A percentile compares a stretch with the other conserved stretches of the same genome.
phyloP scores from a whole-genome alignment of 2,113 vertebrate species.

The Lichenostomus cassidix region DNA sequence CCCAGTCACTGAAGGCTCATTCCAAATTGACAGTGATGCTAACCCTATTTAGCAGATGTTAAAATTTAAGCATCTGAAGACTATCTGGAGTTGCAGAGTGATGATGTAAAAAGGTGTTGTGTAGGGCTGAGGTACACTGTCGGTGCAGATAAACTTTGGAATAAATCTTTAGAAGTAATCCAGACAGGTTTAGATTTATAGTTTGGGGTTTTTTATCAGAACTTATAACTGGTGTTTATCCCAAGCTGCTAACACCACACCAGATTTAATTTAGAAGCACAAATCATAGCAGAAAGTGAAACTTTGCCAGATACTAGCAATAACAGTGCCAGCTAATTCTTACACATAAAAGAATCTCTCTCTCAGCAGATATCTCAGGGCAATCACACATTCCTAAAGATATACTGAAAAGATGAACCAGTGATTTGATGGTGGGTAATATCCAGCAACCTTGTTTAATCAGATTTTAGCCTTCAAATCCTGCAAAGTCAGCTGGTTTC shows the following conservation, averaged over 20 bases:
- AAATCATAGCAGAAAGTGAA: slow-evolving; percentile 22
- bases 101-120: not conserved
- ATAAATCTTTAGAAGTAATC: not conserved
- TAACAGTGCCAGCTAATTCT: slow-evolving; percentile 15
- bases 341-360: not conserved
- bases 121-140: not conserved
- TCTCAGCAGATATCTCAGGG: slow-evolving; percentile 4
- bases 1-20: not conserved
- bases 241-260: not conserved
- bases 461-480: slow-evolving; percentile 25
- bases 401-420: not conserved
- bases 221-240: not conserved
- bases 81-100: not conserved
- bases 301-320: not conserved
- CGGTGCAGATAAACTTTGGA: not conserved
- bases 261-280: slow-evolving; percentile 45
- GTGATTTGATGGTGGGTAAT: slow-evolving; percentile 9
- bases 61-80: not conserved
- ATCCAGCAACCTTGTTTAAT: slow-evolving; percentile 25
- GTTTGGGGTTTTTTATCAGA: not conserved
- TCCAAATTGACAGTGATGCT: slow-evolving; percentile 42
- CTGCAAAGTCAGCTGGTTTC: slow-evolving; percentile 33
- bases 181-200: not conserved
- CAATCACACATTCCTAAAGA: not conserved
- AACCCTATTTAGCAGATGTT: slow-evolving; percentile 44